Evolutionary conservation across 2,113 vertebrate genomes (phyloP), one percentile per base, ranked within the genome.

Genomic region (Ceyx cyanopectus): DNA sequence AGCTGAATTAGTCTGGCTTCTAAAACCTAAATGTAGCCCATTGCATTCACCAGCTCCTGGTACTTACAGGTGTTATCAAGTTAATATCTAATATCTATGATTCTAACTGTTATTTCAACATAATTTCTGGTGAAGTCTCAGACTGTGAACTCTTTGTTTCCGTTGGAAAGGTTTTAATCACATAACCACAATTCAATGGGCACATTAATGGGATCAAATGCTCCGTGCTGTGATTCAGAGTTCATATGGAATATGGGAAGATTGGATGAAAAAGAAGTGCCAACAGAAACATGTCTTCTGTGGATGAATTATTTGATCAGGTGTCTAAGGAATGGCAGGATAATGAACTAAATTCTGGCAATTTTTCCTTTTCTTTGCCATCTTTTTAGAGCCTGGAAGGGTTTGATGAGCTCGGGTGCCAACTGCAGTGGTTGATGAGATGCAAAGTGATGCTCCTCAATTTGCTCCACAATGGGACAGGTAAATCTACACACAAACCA

Each of bases 231-330:
- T 80, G 87, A 78, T 73, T 79, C 79, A 57, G 62, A 62, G 30
- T 76, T 81, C n/a, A 16, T 76, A 70, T 68, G 78, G 69, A 85
- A 67, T 85, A 85, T 60, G 51, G 82, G 27, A 95, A 62, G 72
- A 62, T 17, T 61, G 50, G 82, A 82, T 27, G 56, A 84, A 87
- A 91, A 95, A 65, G 22, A 86, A 78, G 40, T 67, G 68, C 57
- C 79, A 87, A 85, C 10, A 82, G 67, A 93, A 90, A 51, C 18
- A 83, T 81, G 90, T 60, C 46, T 82, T 89, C 74, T 77, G 27
- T 43, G 70, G 46, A 89, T 95, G 29, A 92, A 41, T 87, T 89
- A 92, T 92, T 85, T 77, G 37, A 88, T 81, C 77, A 88, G 77
- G 27, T 58, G 15, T 79, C n/a, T 48, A 89, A 73, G 51, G 67